phyloP scores from a whole-genome alignment of 2,797 vertebrate genomes.

The Hoplostethus atlanticus region DNA sequence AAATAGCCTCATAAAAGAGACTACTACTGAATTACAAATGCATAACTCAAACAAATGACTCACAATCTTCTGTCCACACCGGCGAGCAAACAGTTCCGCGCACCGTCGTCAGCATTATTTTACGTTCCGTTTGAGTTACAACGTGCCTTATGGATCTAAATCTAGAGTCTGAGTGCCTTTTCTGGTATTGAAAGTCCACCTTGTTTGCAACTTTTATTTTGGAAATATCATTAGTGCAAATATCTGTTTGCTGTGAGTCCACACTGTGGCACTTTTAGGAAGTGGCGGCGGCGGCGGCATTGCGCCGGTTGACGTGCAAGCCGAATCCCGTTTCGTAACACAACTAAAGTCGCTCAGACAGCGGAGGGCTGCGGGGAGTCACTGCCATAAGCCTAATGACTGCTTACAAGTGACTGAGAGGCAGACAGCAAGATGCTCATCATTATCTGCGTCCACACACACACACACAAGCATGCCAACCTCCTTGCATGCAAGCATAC shows the following conservation, averaged over 20 bases:
- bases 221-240: too few species aligned
- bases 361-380: conserved; percentile 15
- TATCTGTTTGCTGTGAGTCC: too few species aligned
- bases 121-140: conserved; percentile 22
- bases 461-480: neutral
- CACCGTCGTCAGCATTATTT: conserved; percentile 21
- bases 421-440: conserved; percentile 3
- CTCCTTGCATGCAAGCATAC: conserved; percentile 5
- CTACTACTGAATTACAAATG: conserved; percentile 62
- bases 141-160: too few species aligned
- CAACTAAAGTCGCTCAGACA: neutral
- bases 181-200: too few species aligned
- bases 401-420: conserved; percentile 9
- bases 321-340: neutral
- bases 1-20: conserved; percentile 50
- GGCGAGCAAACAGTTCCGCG: conserved; percentile 42
- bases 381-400: conserved; percentile 25
- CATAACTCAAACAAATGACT: conserved; percentile 46
- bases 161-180: too few species aligned
- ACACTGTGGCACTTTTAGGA: too few species aligned
- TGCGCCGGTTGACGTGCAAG: neutral
- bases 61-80: conserved; percentile 7
- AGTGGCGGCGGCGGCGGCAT: too few species aligned
- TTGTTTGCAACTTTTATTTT: too few species aligned
- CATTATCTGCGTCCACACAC: neutral